phyloP scores from a whole-genome alignment of 2,113 vertebrate species.

The Proteles cristata region DNA sequence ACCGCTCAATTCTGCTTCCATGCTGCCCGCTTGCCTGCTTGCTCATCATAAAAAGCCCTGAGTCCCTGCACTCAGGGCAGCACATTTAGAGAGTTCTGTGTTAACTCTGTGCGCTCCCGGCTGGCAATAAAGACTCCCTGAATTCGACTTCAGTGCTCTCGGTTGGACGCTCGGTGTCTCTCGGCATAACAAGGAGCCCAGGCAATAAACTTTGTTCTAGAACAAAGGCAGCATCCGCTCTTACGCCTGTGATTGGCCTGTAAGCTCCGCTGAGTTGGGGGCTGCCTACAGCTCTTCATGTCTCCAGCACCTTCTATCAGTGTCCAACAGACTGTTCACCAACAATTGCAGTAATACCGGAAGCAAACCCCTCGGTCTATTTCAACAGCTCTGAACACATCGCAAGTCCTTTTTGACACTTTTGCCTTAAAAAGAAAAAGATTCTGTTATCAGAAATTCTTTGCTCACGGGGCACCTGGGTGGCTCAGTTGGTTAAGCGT shows the following conservation, averaged over 20 bases:
- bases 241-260: not conserved
- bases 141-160: no score
- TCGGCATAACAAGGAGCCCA: not conserved
- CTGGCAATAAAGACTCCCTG: no score
- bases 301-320: not conserved
- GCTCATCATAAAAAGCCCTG: no score
- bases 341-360: not conserved
- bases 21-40: no score
- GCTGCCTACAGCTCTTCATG: not conserved
- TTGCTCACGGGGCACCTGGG: not conserved
- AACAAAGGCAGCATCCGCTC: not conserved
- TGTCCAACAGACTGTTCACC: not conserved
- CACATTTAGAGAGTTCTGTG: no score
- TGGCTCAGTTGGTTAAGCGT: not conserved
- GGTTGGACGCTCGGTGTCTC: no score
- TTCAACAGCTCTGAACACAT: not conserved
- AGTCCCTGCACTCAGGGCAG: no score
- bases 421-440: constrained; percentile 16
- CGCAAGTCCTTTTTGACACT: not conserved
- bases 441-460: not conserved
- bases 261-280: not conserved
- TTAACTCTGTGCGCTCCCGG: no score
- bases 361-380: not conserved
- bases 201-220: constrained; percentile 21
- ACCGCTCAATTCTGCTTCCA: no score